These are phyloP conservation scores for Harpagus bidentatus DNA, from an alignment of 2,113 vertebrate species.

Conservation along the genomic window DNA sequence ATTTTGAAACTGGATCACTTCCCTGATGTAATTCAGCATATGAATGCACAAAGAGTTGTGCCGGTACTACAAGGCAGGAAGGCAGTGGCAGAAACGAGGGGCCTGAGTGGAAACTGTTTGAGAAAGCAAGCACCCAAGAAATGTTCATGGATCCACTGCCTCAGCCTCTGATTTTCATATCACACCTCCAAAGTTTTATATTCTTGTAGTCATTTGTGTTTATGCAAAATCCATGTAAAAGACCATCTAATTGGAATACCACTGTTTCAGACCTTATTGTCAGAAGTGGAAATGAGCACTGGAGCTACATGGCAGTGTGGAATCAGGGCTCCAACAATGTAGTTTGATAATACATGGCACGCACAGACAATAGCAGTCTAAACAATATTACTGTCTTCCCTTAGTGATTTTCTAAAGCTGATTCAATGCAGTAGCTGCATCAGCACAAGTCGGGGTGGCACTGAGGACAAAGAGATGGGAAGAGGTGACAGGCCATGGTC, in stretches of 20 bases:
- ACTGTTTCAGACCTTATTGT: not conserved
- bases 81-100: not conserved
- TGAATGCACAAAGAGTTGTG: not conserved
- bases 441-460: not conserved
- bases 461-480: not conserved
- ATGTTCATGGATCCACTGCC: not conserved
- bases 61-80: not conserved
- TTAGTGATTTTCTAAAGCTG: not conserved
- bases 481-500: not conserved
- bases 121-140: not conserved
- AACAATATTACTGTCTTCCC: not conserved
- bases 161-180: not conserved
- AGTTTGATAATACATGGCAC: not conserved
- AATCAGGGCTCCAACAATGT: not conserved
- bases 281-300: not conserved
- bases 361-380: not conserved
- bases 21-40: not conserved
- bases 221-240: not conserved
- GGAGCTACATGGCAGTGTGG: not conserved
- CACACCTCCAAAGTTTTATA: not conserved
- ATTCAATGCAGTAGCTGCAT: not conserved
- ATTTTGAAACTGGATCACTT: not conserved
- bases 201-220: not conserved
- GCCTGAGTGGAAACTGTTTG: not conserved
- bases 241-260: not conserved